phyloP scores from a whole-genome alignment of 1,140 invertebrate species.

The Melanaphis sacchari region DNA sequence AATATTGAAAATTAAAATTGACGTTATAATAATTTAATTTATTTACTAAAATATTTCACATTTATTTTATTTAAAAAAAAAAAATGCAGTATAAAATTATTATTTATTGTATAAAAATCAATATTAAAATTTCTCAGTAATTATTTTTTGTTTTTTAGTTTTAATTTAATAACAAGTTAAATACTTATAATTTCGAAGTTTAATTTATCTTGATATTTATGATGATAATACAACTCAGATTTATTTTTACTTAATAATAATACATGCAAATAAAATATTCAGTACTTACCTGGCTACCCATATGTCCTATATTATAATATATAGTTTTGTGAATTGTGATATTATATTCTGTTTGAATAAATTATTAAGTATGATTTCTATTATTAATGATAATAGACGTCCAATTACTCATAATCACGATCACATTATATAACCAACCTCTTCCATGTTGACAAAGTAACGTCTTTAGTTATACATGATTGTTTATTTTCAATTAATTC shows the following conservation, averaged over 20 bases:
- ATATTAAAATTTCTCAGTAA: neutral
- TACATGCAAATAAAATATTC: no score
- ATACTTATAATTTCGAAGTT: neutral
- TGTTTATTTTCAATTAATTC: conserved; percentile 28
- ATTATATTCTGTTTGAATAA: neutral
- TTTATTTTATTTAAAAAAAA: neutral
- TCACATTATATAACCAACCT: neutral
- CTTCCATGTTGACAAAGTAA: neutral
- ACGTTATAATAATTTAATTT: no score
- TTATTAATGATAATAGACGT: neutral
- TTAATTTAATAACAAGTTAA: neutral
- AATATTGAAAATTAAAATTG: no score
- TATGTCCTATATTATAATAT: no score
- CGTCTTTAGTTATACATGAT: neutral
- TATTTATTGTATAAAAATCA: neutral
- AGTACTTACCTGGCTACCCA: no score
- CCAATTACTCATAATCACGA: neutral
- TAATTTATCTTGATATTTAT: neutral
- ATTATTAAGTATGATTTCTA: neutral
- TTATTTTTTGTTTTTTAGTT: neutral
- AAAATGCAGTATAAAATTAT: neutral
- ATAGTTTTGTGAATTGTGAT: neutral
- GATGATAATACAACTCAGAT: neutral
- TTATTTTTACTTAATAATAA: neutral
- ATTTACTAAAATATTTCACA: no score